Percentiles rank a stretch among this genome's conserved stretches.
Conservation (phyloP, 1,140 invertebrate species). For the Drosophila kohkoa region DNA sequence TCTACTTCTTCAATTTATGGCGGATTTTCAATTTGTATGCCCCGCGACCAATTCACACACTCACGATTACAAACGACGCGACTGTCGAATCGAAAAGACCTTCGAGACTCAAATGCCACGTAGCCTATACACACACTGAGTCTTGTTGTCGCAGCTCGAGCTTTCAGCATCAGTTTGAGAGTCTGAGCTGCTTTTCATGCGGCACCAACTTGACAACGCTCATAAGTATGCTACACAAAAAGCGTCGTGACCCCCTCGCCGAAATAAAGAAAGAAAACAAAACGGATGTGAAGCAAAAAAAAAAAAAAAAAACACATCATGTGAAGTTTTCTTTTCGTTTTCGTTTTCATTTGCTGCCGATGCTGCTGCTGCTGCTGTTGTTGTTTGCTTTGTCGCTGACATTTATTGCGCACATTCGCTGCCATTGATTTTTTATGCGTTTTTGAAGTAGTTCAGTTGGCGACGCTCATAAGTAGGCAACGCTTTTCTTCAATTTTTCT, state of each 20-base stretch:
- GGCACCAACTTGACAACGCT: conserved; percentile 39
- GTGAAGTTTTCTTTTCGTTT: conserved; percentile 64
- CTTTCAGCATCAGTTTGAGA: not conserved
- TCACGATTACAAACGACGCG: not conserved
- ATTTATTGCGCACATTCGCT: conserved; percentile 78
- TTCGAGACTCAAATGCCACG: not conserved
- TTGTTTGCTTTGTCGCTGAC: conserved; percentile 60
- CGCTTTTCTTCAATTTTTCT: conserved; percentile 60
- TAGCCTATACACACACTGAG: not conserved
- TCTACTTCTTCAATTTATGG: conserved; percentile 60
- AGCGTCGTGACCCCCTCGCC: conserved; percentile 19
- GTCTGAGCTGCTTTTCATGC: conserved; percentile 13
- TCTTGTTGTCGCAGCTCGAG: not conserved
- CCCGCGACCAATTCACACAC: conserved; percentile 40
- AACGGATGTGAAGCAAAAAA: conserved; percentile 25
- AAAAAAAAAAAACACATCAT: conserved; percentile 46
- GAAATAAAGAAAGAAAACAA: conserved; percentile 26
- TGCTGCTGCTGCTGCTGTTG: conserved; percentile 11
- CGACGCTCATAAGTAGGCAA: conserved; percentile 62
- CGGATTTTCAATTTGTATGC: conserved; percentile 71
- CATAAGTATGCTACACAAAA: conserved; percentile 64
- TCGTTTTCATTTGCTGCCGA: conserved; percentile 22
- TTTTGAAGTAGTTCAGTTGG: conserved; percentile 74
- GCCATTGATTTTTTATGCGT: conserved; percentile 81
- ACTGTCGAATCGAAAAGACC: not conserved